These are phyloP conservation scores for Neosilurus hyrtlii DNA, from an alignment of 2,797 vertebrate genomes.

Conservation along the genomic window DNA sequence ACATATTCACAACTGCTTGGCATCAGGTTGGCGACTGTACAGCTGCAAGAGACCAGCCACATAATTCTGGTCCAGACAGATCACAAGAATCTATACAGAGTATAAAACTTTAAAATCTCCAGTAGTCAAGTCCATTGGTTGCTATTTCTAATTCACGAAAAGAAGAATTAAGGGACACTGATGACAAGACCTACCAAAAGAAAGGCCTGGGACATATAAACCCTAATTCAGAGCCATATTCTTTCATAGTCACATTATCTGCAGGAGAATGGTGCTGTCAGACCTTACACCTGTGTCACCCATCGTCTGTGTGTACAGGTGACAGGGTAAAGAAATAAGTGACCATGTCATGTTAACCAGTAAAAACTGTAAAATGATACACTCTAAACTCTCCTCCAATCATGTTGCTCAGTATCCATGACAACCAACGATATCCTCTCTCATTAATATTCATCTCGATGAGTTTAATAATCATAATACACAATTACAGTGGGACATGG, in stretches of 20 bases:
- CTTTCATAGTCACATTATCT: background rate
- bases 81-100: no score
- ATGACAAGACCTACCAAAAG: background rate
- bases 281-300: background rate
- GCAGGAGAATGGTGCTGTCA: background rate
- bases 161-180: background rate
- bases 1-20: background rate
- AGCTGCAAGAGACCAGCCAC: no score
- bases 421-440: slow-evolving; percentile 1
- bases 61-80: no score
- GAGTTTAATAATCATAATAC: slow-evolving; percentile 4
- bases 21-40: background rate
- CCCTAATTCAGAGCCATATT: no score
- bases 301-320: background rate
- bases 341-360: background rate
- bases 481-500: slow-evolving; percentile 20
- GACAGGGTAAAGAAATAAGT: background rate
- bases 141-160: background rate
- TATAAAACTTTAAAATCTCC: no score
- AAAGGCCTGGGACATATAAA: background rate
- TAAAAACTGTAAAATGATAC: background rate
- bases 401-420: slow-evolving; percentile 25
- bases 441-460: slow-evolving; percentile 42
- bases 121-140: no score
- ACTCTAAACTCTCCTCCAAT: background rate